Percentiles rank a stretch among this genome's conserved stretches.
These are phyloP conservation scores for Gasterosteus aculeatus DNA, from an alignment of 2,113 vertebrate genomes.

Conservation along the genomic window DNA sequence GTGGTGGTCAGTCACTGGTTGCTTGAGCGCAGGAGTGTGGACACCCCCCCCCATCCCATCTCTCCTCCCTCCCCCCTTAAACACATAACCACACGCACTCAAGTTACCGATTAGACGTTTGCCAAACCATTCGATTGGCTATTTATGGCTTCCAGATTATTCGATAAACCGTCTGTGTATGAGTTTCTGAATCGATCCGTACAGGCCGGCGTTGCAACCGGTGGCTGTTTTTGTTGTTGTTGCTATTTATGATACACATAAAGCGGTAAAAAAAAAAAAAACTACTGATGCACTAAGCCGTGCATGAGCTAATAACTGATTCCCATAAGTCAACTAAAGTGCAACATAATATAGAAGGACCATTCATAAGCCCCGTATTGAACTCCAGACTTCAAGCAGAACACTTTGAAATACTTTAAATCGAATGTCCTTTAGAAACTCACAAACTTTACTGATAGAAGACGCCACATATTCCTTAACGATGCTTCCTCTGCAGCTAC, in stretches of 20 bases:
- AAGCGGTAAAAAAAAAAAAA: neutral
- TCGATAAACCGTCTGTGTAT: constrained; percentile 59
- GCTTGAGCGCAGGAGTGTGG: constrained; percentile 36
- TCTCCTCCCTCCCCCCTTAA: neutral
- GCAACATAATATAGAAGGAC: constrained; percentile 36
- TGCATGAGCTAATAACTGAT: constrained; percentile 31
- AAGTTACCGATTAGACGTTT: constrained; percentile 30
- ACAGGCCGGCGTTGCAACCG: constrained; percentile 43
- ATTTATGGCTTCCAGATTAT: constrained; percentile 64
- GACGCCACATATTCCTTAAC: neutral
- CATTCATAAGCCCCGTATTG: constrained; percentile 48
- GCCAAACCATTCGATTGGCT: constrained; percentile 53
- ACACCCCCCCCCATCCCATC: neutral
- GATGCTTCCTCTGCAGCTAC: neutral
- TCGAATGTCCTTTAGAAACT: constrained; percentile 17
- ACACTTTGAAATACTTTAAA: constrained; percentile 7
- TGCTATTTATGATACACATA: constrained; percentile 7
- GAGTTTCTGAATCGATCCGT: constrained; percentile 62
- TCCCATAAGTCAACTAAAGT: constrained; percentile 56
- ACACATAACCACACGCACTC: constrained; percentile 19
- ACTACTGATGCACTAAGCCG: constrained; percentile 34
- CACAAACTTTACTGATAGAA: constrained; percentile 10
- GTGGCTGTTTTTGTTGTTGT: constrained; percentile 42
- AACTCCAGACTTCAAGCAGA: neutral
- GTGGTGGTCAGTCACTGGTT: constrained; percentile 36